phyloP scores from a whole-genome alignment of 1,140 invertebrate genomes.

The Thalassaphorura encarpata region DNA sequence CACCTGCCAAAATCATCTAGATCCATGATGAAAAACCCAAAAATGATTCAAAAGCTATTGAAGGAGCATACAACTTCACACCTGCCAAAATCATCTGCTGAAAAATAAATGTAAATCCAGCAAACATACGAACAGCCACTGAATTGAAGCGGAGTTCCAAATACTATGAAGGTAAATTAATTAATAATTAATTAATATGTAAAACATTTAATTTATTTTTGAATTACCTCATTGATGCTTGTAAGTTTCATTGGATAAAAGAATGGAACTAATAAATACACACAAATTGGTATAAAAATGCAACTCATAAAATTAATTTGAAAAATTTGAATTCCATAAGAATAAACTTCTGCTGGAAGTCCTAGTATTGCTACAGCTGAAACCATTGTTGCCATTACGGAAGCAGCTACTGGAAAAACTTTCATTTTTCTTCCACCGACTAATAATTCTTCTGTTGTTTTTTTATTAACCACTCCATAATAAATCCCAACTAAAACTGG shows the following conservation, averaged over 20 bases:
- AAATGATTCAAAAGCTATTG: constrained; percentile 27
- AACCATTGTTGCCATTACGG: constrained; percentile 24
- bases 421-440: constrained; percentile 20
- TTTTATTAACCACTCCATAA: neutral
- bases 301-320: constrained; percentile 8
- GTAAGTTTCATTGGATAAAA: constrained; percentile 32
- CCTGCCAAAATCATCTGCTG: constrained; percentile 17
- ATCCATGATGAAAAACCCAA: constrained; percentile 25
- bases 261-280: constrained; percentile 27
- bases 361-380: constrained; percentile 26
- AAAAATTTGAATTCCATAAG: constrained; percentile 28
- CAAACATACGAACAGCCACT: constrained; percentile 15
- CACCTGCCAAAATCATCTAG: constrained; percentile 13
- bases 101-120: constrained; percentile 23
- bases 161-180: constrained; percentile 14
- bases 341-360: constrained; percentile 31
- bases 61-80: constrained; percentile 22
- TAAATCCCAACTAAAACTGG: constrained; percentile 25
- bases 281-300: constrained; percentile 24
- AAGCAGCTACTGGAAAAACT: constrained; percentile 16
- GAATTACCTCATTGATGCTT: constrained; percentile 28
- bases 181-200: neutral
- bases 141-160: constrained; percentile 29
- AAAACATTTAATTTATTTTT: neutral
- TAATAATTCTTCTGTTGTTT: neutral